Evolutionary conservation across 2,113 vertebrate species (phyloP).

Genomic region (Sardina pilchardus): DNA sequence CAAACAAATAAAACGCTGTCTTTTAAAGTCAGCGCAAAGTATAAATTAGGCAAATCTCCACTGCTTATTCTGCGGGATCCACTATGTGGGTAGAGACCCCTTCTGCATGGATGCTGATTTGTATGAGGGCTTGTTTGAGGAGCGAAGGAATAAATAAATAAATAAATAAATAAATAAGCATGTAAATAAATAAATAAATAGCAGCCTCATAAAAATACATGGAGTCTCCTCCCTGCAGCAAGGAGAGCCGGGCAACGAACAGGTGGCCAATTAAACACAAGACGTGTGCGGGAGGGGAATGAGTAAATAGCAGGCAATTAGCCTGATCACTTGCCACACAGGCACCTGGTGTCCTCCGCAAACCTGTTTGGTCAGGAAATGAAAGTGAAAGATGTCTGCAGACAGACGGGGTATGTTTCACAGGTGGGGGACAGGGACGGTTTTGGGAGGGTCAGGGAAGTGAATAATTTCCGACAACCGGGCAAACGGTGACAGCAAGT

Average conservation of each 20-base stretch:
- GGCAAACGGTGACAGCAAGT: neutral
- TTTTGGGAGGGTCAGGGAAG: neutral
- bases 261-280: conserved; percentile 34
- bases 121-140: neutral
- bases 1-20: neutral
- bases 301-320: conserved; percentile 25
- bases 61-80: neutral
- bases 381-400: neutral
- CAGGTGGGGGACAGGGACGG: neutral
- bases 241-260: neutral
- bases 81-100: neutral
- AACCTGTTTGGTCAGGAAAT: conserved; percentile 4
- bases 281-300: conserved; percentile 14
- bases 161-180: neutral
- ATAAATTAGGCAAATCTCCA: conserved; percentile 3
- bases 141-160: neutral
- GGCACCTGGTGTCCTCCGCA: neutral
- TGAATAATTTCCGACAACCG: neutral
- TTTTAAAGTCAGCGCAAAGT: neutral
- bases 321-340: neutral
- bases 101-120: neutral
- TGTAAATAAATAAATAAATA: neutral
- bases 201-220: neutral
- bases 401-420: neutral
- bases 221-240: conserved; percentile 5